Evolutionary conservation across 2,888 invertebrate species (phyloP), one percentile per base, ranked within the genome.

Genomic region (Stenodema calcarata): DNA sequence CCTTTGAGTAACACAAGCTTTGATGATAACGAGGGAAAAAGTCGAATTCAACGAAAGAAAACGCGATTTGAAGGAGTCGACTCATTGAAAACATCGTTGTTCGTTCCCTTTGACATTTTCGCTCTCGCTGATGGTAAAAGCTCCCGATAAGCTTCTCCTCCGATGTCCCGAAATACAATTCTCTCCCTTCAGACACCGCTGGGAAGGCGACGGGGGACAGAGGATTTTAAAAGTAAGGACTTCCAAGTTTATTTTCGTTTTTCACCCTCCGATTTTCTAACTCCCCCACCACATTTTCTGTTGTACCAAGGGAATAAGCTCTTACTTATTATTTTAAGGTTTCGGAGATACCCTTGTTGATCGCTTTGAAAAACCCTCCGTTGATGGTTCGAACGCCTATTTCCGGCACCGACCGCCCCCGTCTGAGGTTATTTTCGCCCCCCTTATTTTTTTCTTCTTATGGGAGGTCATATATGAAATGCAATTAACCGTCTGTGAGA

Each of bases 351-450:
- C 47, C 47, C 6, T 47, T 47, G 47, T 47, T 47, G 47, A 47
- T 47, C 47, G 12, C 47, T 47, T 14, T 14, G 47, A 47, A 47
- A 35, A 12, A 42, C 42, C 42, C 42, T 42, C 42, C 12, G 47
- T 12, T 47, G 47, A 47, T 47, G 7, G 7, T 47, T 7, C 12
- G 30, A 75, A n/a, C 75, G 30, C 35, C 75, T 75, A 75, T 75
- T 75, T 75, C 75, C 75, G 75, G 30, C 35, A 35, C 30, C 18
- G 28, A 6, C 28, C 9, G 30, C 28, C 35, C n/a, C n/a, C 75
- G 12, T 75, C n/a, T 14, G 73, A 30, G 30, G 75, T 75, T 75
- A 75, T 75, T 75, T 75, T 75, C 30, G 35, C 75, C 75, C 35
- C 35, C 35, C 7, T 12, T 7, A n/a, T n/a, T n/a, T n/a, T n/a